Base-by-base conservation (phyloP, 35 echinoderm and acorn worm genomes). In the Heliocidaris tuberculata region DNA sequence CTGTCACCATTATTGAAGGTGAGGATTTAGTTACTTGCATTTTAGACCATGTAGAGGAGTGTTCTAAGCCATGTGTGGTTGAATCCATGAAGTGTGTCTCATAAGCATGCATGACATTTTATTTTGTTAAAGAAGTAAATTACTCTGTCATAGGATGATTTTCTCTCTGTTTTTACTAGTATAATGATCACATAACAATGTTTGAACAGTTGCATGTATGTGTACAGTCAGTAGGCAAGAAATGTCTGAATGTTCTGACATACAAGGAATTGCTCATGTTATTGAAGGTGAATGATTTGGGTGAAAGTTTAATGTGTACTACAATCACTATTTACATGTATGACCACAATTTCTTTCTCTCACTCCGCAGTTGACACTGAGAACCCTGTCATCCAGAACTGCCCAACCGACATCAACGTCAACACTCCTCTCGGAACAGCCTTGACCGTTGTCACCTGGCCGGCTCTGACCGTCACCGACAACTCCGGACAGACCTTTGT, bases 331-430 rank as follows among this genome's bases (percentile, higher is more conserved):
- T 78, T 78, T 78, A n/a, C n/a, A n/a, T n/a, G n/a, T n/a, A 19
- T 78, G 35, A 42, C 35, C 35, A 42, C 35, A 42, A 42, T 89
- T 35, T 13, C 24, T 35, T 1, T 15, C 86, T 89, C 5, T 56
- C 48, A 31, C 91, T 42, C 50, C 15, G 19, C 30, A 86, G 96
- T 61, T 88, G 96, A 97, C 89, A 86, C 88, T 16, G 95, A 88
- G 94, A 87, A 87, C 24, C 96, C 96, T 2, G 92, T 94, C 71
- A 94, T 97, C 93, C 47, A 95, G 59, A 93, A 96, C 86, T 95
- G 94, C 56, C 86, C 94, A 30, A 54, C 85, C 2, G 94, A 90
- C 13, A 89, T 95, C 94, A 90, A n/a, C 49, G 85, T 88, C 29
- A 71, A 88, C 86, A 95, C 56, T 7, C 94, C 86, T 32, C 86